These are phyloP conservation scores for Lycaena phlaeas DNA, from an alignment of 2,888 invertebrate genomes.

Conservation along the genomic window DNA sequence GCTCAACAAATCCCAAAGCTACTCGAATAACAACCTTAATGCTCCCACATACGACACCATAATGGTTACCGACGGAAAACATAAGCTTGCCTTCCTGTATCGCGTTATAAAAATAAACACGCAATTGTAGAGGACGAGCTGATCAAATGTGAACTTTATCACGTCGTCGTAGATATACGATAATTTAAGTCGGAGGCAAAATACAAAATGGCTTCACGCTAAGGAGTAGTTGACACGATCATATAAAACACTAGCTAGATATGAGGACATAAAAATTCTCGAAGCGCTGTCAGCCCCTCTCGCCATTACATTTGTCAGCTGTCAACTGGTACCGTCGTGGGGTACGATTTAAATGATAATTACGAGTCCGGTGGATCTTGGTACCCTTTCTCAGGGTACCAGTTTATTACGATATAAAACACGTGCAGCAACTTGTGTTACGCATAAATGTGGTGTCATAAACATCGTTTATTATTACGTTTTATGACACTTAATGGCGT, in stretches of 20 bases:
- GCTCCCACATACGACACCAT: constrained; percentile 11
- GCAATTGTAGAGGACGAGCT: constrained; percentile 12
- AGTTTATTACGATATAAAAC: constrained; percentile 8
- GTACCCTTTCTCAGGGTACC: constrained; percentile 12
- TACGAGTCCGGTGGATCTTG: constrained; percentile 30
- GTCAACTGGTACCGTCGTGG: constrained; percentile 59
- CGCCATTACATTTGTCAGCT: constrained; percentile 70
- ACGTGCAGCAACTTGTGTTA: constrained; percentile 14
- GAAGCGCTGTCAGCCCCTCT: constrained; percentile 57
- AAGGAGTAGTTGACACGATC: constrained; percentile 57
- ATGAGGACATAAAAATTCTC: constrained; percentile 71
- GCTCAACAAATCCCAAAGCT: constrained; percentile 2
- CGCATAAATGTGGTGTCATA: constrained; percentile 10
- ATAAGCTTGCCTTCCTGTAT: constrained; percentile 33
- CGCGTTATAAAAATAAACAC: constrained; percentile 22
- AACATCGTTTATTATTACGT: constrained; percentile 4
- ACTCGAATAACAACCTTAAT: constrained; percentile 18
- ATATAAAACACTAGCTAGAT: constrained; percentile 66
- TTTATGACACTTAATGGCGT: constrained; percentile 6
- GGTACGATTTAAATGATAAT: constrained; percentile 70
- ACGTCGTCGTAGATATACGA: constrained; percentile 3
- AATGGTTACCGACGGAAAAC: constrained; percentile 25
- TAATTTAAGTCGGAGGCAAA: constrained; percentile 4
- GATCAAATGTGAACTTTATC: constrained; percentile 19
- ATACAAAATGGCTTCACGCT: constrained; percentile 29